Evolutionary conservation across 2,113 vertebrate genomes (phyloP).

Genomic region (cat (Felis catus)): DNA sequence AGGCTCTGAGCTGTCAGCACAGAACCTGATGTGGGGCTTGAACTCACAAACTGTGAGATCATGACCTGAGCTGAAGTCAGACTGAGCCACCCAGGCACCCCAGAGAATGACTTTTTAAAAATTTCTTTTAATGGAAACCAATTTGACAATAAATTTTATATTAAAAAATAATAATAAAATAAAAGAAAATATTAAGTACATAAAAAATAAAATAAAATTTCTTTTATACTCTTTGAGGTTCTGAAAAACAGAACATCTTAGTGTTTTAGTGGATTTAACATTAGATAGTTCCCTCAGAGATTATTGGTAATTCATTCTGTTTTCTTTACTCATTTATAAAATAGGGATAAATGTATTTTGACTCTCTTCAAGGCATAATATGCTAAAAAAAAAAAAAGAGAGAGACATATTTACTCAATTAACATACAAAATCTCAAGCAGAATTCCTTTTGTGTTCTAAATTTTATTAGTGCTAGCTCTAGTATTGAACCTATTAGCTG

Average conservation of each 20-base stretch:
- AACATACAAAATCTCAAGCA: neutral
- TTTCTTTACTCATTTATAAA: conserved; percentile 31
- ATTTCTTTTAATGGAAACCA: too few species aligned
- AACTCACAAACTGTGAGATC: too few species aligned
- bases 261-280: neutral
- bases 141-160: too few species aligned
- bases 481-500: neutral
- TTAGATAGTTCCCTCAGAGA: neutral
- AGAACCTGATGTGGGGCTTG: too few species aligned
- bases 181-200: too few species aligned
- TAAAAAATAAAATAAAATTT: neutral
- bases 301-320: neutral
- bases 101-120: too few species aligned
- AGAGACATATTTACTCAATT: neutral
- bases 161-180: neutral
- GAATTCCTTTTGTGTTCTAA: conserved; percentile 1
- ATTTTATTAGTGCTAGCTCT: neutral
- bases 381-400: neutral
- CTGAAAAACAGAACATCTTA: neutral
- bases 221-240: neutral
- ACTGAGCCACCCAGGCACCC: too few species aligned
- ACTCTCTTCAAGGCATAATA: neutral
- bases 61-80: too few species aligned
- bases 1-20: too few species aligned
- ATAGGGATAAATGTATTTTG: neutral